These are phyloP conservation scores for Sarotherodon lohbergeri DNA, from an alignment of 2,113 vertebrate species.

Conservation along the genomic window DNA sequence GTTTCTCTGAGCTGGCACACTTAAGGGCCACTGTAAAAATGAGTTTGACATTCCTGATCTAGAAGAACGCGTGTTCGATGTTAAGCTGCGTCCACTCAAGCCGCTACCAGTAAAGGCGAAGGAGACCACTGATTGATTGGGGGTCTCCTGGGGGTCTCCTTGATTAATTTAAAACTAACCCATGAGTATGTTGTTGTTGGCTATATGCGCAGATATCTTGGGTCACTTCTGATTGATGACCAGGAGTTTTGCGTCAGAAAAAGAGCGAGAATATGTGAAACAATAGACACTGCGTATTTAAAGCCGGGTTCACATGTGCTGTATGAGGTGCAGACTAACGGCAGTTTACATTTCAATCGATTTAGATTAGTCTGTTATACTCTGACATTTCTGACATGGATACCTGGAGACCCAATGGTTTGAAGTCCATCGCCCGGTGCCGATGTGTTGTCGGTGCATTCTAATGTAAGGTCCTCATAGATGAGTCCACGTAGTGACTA, in stretches of 20 bases:
- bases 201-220: neutral
- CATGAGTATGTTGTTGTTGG: neutral
- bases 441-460: neutral
- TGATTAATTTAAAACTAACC: neutral
- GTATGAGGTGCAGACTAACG: neutral
- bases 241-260: neutral
- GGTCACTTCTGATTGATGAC: neutral
- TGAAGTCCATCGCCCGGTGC: neutral
- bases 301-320: neutral
- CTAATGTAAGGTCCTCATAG: neutral
- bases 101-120: neutral
- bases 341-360: neutral
- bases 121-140: neutral
- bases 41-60: neutral
- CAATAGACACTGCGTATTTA: neutral
- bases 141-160: too few species aligned
- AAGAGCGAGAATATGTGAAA: neutral
- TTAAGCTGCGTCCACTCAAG: neutral
- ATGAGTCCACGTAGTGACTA: neutral
- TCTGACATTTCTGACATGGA: neutral
- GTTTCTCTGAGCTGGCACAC: neutral
- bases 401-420: neutral
- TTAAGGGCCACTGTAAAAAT: neutral
- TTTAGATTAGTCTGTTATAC: neutral
- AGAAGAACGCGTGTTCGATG: neutral